Conservation (phyloP, 2,797 vertebrate species). For the Acomys russatus region DNA sequence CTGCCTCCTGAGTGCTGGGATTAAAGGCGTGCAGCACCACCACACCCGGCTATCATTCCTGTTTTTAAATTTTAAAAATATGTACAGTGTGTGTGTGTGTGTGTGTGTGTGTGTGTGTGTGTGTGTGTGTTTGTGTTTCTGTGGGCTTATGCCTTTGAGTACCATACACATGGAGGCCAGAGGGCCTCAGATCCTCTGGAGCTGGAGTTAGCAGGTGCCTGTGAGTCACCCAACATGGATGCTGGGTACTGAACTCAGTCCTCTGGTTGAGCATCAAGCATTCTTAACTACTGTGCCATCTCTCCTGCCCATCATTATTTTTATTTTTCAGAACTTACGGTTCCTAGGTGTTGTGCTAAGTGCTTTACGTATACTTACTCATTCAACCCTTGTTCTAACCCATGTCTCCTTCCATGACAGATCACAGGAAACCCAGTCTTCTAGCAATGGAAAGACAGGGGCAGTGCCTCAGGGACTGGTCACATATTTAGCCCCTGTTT, state of each 20-base stretch:
- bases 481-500: background rate
- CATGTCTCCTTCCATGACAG: background rate
- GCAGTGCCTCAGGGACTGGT: background rate
- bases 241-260: background rate
- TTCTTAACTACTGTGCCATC: background rate
- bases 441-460: background rate
- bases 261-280: background rate
- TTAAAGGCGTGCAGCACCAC: too few species aligned
- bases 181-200: background rate
- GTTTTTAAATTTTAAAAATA: background rate
- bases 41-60: background rate
- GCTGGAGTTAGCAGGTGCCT: background rate
- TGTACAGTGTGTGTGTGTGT: background rate
- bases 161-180: background rate
- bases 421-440: background rate
- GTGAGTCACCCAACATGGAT: background rate
- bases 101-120: too few species aligned
- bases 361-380: background rate
- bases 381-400: background rate
- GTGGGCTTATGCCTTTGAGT: background rate
- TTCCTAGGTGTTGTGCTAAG: background rate
- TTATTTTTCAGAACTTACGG: background rate
- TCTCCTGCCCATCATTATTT: background rate
- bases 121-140: too few species aligned
- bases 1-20: too few species aligned